Conservation (phyloP, 2,113 vertebrate genomes). For the Calonectris borealis region DNA sequence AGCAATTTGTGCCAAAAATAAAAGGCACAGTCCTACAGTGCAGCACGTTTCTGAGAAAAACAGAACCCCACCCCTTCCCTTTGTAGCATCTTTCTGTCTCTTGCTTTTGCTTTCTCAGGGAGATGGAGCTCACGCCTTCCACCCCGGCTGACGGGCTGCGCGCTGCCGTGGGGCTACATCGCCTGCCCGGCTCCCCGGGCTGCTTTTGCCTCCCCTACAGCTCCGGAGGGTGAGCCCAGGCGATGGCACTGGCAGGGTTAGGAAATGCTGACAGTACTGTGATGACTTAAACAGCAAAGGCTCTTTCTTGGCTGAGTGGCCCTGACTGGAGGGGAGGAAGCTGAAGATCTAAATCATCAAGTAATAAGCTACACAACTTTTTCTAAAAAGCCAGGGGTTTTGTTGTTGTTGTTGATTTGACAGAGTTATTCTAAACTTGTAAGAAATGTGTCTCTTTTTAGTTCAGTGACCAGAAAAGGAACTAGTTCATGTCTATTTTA, state of each 20-base stretch:
- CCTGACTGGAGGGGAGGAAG: constrained; percentile 25
- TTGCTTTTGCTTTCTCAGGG: constrained; percentile 30
- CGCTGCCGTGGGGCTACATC: not conserved
- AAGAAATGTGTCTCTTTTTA: constrained; percentile 58
- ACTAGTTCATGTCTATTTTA: constrained; percentile 30
- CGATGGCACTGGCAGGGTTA: constrained; percentile 25
- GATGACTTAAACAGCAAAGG: constrained; percentile 53
- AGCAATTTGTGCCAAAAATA: constrained; percentile 82
- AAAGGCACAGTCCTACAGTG: constrained; percentile 75
- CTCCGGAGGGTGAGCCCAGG: not conserved
- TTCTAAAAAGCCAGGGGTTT: not conserved
- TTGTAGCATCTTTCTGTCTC: constrained; percentile 56
- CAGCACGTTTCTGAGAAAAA: constrained; percentile 77
- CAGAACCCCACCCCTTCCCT: constrained; percentile 68
- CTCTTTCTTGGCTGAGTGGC: constrained; percentile 50
- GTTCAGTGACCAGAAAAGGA: constrained; percentile 59
- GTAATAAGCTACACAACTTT: constrained; percentile 48
- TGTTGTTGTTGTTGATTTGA: constrained; percentile 64
- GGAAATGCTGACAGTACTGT: not conserved
- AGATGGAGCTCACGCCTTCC: constrained; percentile 23
- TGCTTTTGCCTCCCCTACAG: not conserved
- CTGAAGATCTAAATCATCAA: constrained; percentile 53
- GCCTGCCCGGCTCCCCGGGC: not conserved
- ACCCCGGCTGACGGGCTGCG: not conserved
- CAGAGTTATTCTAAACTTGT: constrained; percentile 62